Conservation (phyloP, 1,140 invertebrate species). For the Drosophila seguyi region DNA sequence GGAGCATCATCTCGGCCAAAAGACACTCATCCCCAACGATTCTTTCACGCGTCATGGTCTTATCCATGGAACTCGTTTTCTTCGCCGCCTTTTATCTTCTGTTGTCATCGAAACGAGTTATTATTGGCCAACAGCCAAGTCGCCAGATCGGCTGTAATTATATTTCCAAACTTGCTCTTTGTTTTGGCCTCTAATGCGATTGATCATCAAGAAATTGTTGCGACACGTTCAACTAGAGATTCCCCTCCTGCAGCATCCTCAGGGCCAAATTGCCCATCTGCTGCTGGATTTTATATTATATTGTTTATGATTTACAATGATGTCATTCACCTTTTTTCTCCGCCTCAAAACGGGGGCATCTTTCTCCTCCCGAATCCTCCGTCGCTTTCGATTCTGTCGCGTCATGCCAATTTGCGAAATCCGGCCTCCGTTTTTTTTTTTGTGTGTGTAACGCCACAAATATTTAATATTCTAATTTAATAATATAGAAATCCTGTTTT, state of each 20-base stretch:
- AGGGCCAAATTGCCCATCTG: constrained; percentile 1
- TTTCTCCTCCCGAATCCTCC: constrained; percentile 12
- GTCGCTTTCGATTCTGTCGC: constrained; percentile 21
- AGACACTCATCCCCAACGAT: constrained; percentile 9
- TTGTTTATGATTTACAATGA: constrained; percentile 8
- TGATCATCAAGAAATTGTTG: constrained; percentile 38
- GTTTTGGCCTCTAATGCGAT: constrained; percentile 19
- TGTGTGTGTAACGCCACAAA: constrained; percentile 1
- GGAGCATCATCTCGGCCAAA: not conserved
- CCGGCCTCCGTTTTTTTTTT: not conserved
- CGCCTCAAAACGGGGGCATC: not conserved
- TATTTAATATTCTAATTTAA: constrained; percentile 9
- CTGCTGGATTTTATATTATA: too few species aligned
- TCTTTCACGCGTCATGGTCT: constrained; percentile 24
- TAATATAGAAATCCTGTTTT: constrained; percentile 9
- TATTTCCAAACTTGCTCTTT: constrained; percentile 21
- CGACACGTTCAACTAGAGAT: not conserved
- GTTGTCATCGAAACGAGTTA: constrained; percentile 45
- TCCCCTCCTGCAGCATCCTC: not conserved
- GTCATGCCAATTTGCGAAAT: constrained; percentile 37
- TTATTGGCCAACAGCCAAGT: constrained; percentile 45
- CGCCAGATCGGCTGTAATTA: constrained; percentile 32
- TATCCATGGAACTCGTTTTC: constrained; percentile 28
- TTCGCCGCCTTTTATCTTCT: constrained; percentile 7
- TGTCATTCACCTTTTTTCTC: constrained; percentile 32